Base-by-base conservation (phyloP, 2,113 vertebrate genomes). In the Miniopterus natalensis region DNA sequence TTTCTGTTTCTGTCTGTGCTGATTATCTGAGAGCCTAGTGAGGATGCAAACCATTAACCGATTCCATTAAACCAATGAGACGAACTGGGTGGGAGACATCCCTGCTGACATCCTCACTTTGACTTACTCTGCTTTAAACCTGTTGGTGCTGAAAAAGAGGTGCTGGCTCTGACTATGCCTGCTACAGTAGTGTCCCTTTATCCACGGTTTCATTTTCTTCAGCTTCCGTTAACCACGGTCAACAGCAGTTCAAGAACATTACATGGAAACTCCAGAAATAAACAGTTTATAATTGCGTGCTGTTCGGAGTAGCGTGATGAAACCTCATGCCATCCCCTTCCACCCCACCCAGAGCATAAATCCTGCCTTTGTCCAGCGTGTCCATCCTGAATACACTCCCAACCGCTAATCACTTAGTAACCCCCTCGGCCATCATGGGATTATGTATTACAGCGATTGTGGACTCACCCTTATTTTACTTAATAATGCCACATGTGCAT, bases 51-150 rank as follows among this genome's bases (percentile, higher is more conserved):
- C 55, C 31, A n/a, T 49, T 1, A 65, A 55, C 36, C 73, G 40
- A 89, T 23, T 47, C 2, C 7, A 4, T 21, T 84, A 57, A 66
- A 53, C 23, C 63, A 65, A 10, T n/a, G 3, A 66, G 40, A 42
- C 23, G 36, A 83, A 73, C 0, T 15, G 29, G 36, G 31, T 68
- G 18, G 1, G 1, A 73, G n/a, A 89, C 18, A 65, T 7, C 17
- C 14, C 92, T 49, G 45, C 40, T 90, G 68, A 29, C 68, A 53
- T 61, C 15, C 31, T 94, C 21, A 53, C 51, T 84, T 94, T 90
- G 75, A 80, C 31, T 65, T 57, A 71, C 65, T 87, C 75, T 96
- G 85, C 14, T 79, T 96, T 59, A 84, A 94, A 84, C 65, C 40
- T 45, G 53, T 80, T 93, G 71, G 61, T 21, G 40, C 79, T 73